These are phyloP conservation scores for Dastarcus helophoroides DNA, from an alignment of 2,888 invertebrate species.

Conservation along the genomic window DNA sequence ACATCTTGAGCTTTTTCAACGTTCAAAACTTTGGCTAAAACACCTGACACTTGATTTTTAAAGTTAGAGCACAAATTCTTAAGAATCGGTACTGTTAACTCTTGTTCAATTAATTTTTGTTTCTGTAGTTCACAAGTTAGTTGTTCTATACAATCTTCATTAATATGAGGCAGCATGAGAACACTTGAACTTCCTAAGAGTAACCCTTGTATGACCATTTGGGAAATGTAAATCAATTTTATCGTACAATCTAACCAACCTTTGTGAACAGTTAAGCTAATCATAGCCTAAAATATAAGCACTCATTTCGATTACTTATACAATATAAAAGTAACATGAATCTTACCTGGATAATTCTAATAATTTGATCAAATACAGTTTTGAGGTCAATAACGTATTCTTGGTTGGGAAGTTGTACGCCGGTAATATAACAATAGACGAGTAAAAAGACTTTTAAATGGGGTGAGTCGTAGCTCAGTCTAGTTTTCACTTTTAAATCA, in stretches of 20 bases:
- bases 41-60: constrained; percentile 11
- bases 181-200: constrained; percentile 72
- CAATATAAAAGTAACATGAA: constrained; percentile 2
- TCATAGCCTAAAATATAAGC: constrained; percentile 67
- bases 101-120: constrained; percentile 5
- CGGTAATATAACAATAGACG: constrained; percentile 89
- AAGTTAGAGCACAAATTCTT: constrained; percentile 9
- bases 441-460: constrained; percentile 89
- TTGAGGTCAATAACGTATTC: constrained; percentile 96
- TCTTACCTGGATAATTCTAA: constrained; percentile 79
- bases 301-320: not conserved
- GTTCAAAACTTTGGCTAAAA: constrained; percentile 21
- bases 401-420: constrained; percentile 69
- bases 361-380: constrained; percentile 91
- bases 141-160: constrained; percentile 48
- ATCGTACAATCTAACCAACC: constrained; percentile 82
- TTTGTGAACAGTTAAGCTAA: constrained; percentile 82
- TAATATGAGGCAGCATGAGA: constrained; percentile 66
- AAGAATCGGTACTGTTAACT: constrained; percentile 9
- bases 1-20: constrained; percentile 21
- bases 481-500: constrained; percentile 58
- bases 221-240: constrained; percentile 66
- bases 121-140: constrained; percentile 42
- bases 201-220: constrained; percentile 83
- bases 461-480: constrained; percentile 74